phyloP scores from a whole-genome alignment of 2,113 vertebrate species.

The Drymodes brunneopygia region DNA sequence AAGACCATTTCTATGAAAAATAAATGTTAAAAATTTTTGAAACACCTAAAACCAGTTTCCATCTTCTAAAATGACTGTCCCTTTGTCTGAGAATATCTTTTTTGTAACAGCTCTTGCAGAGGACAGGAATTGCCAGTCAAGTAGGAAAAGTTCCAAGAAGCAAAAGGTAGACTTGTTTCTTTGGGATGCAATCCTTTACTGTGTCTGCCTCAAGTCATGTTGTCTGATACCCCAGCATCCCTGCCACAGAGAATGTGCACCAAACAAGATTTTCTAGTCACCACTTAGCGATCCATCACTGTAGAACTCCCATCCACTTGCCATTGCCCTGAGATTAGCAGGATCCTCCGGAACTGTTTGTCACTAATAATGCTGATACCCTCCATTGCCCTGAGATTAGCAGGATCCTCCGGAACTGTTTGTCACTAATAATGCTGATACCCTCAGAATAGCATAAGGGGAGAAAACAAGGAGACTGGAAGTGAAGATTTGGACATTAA shows the following conservation, averaged over 20 bases:
- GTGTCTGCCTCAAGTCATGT: neutral
- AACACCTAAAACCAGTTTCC: neutral
- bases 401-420: neutral
- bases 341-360: neutral
- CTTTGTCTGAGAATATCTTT: neutral
- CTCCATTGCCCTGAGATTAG: neutral
- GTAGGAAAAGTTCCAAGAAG: neutral
- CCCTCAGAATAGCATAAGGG: neutral
- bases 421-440: neutral
- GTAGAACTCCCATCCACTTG: neutral
- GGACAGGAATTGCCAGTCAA: neutral
- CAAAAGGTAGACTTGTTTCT: neutral
- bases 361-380: neutral
- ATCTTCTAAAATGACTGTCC: neutral
- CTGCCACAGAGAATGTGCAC: neutral
- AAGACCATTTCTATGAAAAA: neutral
- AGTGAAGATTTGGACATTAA: neutral
- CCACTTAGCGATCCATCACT: neutral
- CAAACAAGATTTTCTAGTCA: neutral
- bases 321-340: neutral
- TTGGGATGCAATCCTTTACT: neutral
- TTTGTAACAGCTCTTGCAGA: neutral
- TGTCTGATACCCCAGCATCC: neutral
- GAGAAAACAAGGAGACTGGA: neutral
- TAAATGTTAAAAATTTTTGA: neutral